A percentile compares a stretch with the other conserved stretches of the same genome.
Conservation (phyloP, 2,113 vertebrate species). For the Gnathonemus longibarbis region DNA sequence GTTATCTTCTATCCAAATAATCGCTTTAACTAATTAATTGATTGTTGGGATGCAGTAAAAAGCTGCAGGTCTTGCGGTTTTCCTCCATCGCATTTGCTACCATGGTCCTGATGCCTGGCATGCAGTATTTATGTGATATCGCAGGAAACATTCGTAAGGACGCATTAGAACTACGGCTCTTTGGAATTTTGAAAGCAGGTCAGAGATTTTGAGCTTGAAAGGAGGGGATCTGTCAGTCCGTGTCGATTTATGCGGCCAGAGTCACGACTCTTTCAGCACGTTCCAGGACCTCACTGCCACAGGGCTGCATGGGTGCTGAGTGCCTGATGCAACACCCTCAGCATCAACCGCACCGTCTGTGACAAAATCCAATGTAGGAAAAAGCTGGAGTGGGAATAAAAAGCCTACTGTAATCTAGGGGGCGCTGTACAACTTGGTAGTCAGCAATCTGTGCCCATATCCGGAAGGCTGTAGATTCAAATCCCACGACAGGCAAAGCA, state of each 20-base stretch:
- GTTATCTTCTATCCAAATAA: background rate
- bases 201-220: background rate
- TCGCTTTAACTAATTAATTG: background rate
- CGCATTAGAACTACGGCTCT: background rate
- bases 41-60: background rate
- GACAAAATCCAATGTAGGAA: background rate
- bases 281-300: background rate
- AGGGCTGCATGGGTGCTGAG: background rate
- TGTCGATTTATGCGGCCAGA: background rate
- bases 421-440: background rate
- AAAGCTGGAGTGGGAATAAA: background rate
- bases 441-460: background rate
- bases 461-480: background rate
- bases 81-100: background rate
- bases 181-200: background rate
- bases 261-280: background rate
- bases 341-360: background rate
- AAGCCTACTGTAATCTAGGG: background rate
- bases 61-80: background rate
- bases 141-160: background rate
- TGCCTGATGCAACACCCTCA: background rate
- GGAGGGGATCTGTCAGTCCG: background rate
- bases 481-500: background rate
- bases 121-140: background rate
- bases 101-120: background rate